These are phyloP conservation scores for Megaptera novaeangliae DNA, from an alignment of 2,113 vertebrate species.

Conservation along the genomic window DNA sequence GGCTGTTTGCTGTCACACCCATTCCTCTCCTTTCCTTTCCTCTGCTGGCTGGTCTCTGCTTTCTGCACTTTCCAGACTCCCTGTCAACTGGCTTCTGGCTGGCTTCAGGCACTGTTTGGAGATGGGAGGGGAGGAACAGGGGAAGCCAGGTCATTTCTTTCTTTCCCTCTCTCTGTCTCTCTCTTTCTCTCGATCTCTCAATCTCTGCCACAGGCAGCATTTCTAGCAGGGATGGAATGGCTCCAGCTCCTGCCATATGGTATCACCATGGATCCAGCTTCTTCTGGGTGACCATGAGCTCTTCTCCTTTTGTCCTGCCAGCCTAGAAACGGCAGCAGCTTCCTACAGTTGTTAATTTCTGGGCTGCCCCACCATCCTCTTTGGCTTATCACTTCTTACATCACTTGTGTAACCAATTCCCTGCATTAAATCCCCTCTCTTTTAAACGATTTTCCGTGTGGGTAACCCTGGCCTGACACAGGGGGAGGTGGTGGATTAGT, in stretches of 20 bases:
- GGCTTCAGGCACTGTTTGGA: not conserved
- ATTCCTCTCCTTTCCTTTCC: not conserved
- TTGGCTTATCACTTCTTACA: not conserved
- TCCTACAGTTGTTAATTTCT: not conserved
- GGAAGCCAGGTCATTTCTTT: not conserved
- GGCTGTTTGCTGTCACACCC: not conserved
- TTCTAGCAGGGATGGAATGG: not conserved
- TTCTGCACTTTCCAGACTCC: not conserved
- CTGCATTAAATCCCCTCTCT: not conserved
- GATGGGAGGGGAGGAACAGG: not conserved
- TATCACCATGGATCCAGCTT: not conserved
- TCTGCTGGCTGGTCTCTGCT: not conserved
- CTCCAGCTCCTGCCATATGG: not conserved
- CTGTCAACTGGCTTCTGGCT: not conserved
- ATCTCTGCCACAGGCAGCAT: not conserved
- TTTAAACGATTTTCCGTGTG: not conserved
- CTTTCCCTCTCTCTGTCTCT: not conserved
- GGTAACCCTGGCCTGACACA: not conserved
- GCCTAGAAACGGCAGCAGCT: not conserved
- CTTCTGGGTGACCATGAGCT: not conserved
- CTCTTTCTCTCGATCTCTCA: not conserved
- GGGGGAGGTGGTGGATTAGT: not conserved
- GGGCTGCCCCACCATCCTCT: not conserved
- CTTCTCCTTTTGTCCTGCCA: not conserved
- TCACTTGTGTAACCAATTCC: not conserved